phyloP scores from a whole-genome alignment of 2,888 invertebrate genomes.

The Drosophila atripex region DNA sequence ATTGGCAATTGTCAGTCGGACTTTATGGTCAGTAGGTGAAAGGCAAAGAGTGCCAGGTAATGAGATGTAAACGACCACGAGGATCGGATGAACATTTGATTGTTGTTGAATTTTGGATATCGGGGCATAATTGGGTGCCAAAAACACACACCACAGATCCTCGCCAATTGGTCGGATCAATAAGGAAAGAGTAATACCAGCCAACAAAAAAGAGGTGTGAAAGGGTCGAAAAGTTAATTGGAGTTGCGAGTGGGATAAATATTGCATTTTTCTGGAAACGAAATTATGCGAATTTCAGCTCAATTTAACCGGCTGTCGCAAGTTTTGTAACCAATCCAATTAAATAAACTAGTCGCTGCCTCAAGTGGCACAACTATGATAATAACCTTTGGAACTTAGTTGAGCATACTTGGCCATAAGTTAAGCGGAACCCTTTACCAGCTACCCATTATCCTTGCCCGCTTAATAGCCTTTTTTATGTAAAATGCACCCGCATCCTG shows the following conservation, averaged over 20 bases:
- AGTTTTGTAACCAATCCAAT: slow-evolving; percentile 42
- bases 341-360: slow-evolving; percentile 65
- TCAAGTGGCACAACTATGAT: slow-evolving; percentile 56
- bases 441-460: slow-evolving; percentile 17
- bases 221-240: slow-evolving; percentile 44
- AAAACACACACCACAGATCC: slow-evolving; percentile 43
- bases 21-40: slow-evolving; percentile 72
- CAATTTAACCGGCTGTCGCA: slow-evolving; percentile 21
- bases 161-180: slow-evolving; percentile 30
- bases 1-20: slow-evolving; percentile 55
- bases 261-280: slow-evolving; percentile 10
- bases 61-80: slow-evolving; percentile 68
- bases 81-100: slow-evolving; percentile 38
- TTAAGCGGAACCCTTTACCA: slow-evolving; percentile 38
- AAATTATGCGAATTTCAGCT: slow-evolving; percentile 11
- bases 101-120: slow-evolving; percentile 54
- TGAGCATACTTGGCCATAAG: slow-evolving; percentile 33
- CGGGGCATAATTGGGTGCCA: slow-evolving; percentile 71
- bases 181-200: slow-evolving; percentile 7
- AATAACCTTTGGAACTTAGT: slow-evolving; percentile 50
- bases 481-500: slow-evolving; percentile 25
- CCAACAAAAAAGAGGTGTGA: slow-evolving; percentile 34
- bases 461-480: slow-evolving; percentile 16
- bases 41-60: slow-evolving; percentile 61
- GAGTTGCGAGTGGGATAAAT: slow-evolving; percentile 10